Conservation (phyloP, 2,797 vertebrate genomes). For the Chanos chanos region DNA sequence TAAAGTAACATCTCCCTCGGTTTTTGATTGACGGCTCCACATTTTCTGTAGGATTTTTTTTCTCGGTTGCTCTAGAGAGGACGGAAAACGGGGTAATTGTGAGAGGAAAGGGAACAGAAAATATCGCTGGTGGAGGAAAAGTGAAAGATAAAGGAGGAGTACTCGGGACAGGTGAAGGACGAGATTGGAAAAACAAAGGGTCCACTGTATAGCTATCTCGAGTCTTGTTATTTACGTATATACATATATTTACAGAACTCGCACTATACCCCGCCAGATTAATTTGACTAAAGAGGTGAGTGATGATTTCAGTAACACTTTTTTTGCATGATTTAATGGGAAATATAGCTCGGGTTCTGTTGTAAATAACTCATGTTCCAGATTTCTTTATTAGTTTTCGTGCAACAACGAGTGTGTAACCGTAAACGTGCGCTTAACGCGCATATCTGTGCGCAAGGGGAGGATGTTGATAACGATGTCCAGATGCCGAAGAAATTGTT, state of each 20-base stretch:
- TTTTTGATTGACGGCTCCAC: conserved; percentile 70
- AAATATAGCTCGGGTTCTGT: no score
- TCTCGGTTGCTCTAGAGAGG: conserved; percentile 56
- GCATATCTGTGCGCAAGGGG: no score
- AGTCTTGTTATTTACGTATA: conserved; percentile 37
- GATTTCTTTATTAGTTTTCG: no score
- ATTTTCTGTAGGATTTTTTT: conserved; percentile 55
- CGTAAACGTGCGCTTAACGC: no score
- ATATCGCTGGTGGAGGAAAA: conserved; percentile 38
- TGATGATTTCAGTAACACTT: no score
- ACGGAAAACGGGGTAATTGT: conserved; percentile 34
- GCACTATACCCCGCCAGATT: no score
- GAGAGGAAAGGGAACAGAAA: conserved; percentile 35
- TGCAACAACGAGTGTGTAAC: no score
- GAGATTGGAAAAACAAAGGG: conserved; percentile 27
- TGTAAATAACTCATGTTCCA: no score
- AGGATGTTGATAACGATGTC: not conserved
- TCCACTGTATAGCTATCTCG: conserved; percentile 31
- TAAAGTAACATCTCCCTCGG: conserved; percentile 30
- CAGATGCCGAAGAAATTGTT: not conserved
- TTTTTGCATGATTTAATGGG: no score
- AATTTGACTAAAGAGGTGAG: no score
- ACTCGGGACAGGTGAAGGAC: conserved; percentile 32
- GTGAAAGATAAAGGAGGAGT: conserved; percentile 36
- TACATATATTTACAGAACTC: conserved; percentile 31